phyloP scores from a whole-genome alignment of 1,140 invertebrate species.

The Chironomus tepperi region DNA sequence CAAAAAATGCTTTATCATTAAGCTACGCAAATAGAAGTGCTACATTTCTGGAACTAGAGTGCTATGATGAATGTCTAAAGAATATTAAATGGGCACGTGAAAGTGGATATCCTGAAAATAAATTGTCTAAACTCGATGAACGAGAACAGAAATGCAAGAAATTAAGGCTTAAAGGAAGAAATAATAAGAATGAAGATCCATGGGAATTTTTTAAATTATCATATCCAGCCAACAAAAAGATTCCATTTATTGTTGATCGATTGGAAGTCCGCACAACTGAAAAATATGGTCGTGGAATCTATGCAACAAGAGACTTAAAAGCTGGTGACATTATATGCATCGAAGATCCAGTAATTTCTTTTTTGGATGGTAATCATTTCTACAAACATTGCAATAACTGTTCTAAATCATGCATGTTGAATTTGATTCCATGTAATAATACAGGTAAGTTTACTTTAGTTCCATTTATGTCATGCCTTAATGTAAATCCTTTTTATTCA shows the following conservation, averaged over 20 bases:
- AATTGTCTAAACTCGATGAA: neutral
- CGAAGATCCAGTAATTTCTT: conserved; percentile 47
- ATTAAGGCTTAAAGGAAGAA: neutral
- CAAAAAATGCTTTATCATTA: neutral
- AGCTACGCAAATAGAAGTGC: neutral
- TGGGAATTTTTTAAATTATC: conserved; percentile 34
- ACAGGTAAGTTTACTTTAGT: conserved; percentile 44
- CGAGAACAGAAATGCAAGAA: neutral
- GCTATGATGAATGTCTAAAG: neutral
- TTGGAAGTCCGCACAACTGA: conserved; percentile 48
- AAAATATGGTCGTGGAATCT: conserved; percentile 53
- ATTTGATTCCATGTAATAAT: conserved; percentile 55
- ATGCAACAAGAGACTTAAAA: conserved; percentile 52
- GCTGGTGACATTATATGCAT: conserved; percentile 67
- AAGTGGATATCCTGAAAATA: neutral
- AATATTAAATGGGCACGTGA: neutral
- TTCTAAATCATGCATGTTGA: conserved; percentile 49
- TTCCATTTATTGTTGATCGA: conserved; percentile 49
- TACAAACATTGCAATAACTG: conserved; percentile 71
- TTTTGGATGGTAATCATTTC: neutral
- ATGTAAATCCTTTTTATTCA: conserved; percentile 39
- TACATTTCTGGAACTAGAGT: neutral
- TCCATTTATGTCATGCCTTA: conserved; percentile 45
- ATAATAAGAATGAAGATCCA: neutral
- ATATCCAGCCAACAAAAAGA: conserved; percentile 40